A percentile compares a stretch with the other conserved stretches of the same genome.
These are phyloP conservation scores for Adelges cooleyi DNA, from an alignment of 1,140 invertebrate species.

Conservation along the genomic window DNA sequence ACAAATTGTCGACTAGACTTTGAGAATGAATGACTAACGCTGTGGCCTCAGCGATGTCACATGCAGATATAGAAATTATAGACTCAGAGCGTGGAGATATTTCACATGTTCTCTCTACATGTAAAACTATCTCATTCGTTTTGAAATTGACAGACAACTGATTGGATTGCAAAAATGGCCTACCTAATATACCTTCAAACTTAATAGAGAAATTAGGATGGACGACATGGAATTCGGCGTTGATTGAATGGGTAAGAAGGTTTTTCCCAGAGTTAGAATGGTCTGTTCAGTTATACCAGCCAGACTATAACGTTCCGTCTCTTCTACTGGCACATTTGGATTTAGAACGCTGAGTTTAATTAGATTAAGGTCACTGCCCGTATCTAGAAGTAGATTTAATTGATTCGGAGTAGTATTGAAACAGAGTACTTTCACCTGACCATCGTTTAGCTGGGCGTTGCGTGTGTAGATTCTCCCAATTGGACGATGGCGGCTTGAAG, in stretches of 20 bases:
- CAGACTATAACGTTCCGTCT: neutral
- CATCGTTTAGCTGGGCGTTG: neutral
- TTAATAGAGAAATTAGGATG: neutral
- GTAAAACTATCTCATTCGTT: neutral
- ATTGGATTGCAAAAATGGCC: neutral
- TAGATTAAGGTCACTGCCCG: neutral
- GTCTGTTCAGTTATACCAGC: neutral
- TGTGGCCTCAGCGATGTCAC: neutral
- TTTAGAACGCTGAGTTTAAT: neutral
- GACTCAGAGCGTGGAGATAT: neutral
- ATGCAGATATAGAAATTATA: neutral
- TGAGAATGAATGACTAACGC: neutral
- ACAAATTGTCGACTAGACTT: neutral
- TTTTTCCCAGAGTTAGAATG: neutral
- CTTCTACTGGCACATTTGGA: neutral
- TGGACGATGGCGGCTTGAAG: neutral
- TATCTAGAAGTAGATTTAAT: neutral
- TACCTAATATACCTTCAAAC: neutral
- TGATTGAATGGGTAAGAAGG: neutral
- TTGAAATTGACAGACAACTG: neutral
- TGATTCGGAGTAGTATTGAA: neutral
- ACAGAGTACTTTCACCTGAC: neutral
- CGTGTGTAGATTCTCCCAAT: neutral
- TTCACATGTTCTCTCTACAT: neutral
- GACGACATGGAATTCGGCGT: neutral